Base-by-base conservation (phyloP, 64 coral and sea anemone genomes). In the Pocillopora damicornis region DNA sequence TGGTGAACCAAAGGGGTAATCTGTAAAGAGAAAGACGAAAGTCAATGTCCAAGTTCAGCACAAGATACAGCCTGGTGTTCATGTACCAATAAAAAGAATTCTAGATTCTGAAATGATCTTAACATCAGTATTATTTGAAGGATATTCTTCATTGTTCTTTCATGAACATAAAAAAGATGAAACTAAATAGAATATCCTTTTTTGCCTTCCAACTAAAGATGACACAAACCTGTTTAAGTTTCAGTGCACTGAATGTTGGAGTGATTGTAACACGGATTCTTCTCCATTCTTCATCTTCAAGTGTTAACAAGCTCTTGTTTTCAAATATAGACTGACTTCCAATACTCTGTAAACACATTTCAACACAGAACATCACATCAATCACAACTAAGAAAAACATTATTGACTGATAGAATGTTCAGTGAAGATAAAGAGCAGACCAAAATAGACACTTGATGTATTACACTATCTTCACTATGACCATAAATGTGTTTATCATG, bases 241-340 rank as follows among this genome's bases (percentile, higher is more conserved):
- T 87, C 14, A 60, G 20, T 26, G 86, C 86, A 38, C 86, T 87
- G 30, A 87, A 87, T 35, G 73, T 74, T 11, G 86, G 86, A 75
- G 86, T 87, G 11, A 87, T 87, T 13, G 73, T 87, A 6, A 58
- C 35, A 87, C 86, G 86, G 75, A 87, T 57, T 45, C 86, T 73
- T 59, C 35, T 87, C 86, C 86, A 87, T 38, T 86, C 83, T 30
- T 86, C 83, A 59, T 86, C 83, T 9, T 58, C 15, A 15, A 73
- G 51, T 1, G 2, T 6, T 59, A 86, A 14, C 37, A 86, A 74
- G 11, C 67, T 42, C 58, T 86, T 86, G 9, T 26, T 8, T 1
- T 15, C 26, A 35, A 58, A 25, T 56, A 25, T 12, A 86, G 42
- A 13, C 6, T 14, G 4, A 23, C 11, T n/a, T 1, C 17, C 64